These are phyloP conservation scores for Arvicanthis niloticus DNA, from an alignment of 2,113 vertebrate genomes.

Conservation along the genomic window DNA sequence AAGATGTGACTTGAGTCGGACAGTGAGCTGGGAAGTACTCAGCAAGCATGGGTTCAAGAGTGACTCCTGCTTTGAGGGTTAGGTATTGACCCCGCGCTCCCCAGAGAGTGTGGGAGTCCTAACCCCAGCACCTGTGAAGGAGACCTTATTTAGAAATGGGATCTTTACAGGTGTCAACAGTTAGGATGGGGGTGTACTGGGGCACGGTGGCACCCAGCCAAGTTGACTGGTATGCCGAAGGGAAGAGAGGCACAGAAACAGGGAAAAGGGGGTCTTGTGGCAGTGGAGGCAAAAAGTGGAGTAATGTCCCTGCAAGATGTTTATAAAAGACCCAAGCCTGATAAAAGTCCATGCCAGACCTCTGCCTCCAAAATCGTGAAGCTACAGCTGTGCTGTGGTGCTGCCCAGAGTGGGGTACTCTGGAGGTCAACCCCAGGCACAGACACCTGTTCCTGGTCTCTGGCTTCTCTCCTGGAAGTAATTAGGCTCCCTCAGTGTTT, in stretches of 20 bases:
- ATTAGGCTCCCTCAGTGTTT: no score
- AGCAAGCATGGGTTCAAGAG: not conserved
- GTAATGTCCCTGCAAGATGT: rapidly evolving
- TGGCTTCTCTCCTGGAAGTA: not conserved
- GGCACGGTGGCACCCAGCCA: not conserved
- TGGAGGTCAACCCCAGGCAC: not conserved
- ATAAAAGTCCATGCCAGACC: rapidly evolving
- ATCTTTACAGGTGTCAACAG: not conserved
- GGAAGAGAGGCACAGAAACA: not conserved
- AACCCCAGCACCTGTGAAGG: rapidly evolving
- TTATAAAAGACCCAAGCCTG: rapidly evolving
- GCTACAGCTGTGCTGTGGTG: rapidly evolving
- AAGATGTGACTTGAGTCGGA: not conserved
- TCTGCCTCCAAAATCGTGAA: rapidly evolving
- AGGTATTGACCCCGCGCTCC: not conserved
- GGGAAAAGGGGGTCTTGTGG: rapidly evolving
- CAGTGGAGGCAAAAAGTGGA: no score
- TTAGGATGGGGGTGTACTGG: rapidly evolving
- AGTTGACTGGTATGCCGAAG: rapidly evolving
- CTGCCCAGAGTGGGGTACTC: not conserved
- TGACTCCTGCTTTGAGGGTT: rapidly evolving
- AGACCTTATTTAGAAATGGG: not conserved
- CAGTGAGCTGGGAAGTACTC: not conserved
- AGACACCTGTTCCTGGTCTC: no score
- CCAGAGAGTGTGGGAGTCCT: rapidly evolving